Conservation (phyloP, 2,797 vertebrate genomes). For the Glyptemys insculpta region DNA sequence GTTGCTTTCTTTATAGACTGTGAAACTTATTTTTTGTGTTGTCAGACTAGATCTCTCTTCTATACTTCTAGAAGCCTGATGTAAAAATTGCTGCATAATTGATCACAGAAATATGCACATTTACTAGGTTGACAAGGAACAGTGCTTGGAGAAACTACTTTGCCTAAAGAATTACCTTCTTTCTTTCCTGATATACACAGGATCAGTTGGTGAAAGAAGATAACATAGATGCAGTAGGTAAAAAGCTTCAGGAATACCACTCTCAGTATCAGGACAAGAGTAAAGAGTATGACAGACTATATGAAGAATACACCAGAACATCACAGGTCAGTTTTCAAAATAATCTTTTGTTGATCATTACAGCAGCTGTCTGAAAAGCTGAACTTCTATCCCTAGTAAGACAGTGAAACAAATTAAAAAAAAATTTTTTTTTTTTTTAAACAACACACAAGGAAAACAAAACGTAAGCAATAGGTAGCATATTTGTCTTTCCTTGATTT, state of each 20-base stretch:
- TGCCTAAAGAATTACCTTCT: slow-evolving; percentile 26
- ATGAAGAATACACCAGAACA: slow-evolving; percentile 96
- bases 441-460: neutral
- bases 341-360: neutral
- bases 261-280: slow-evolving; percentile 96
- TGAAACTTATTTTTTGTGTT: neutral
- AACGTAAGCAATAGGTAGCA: neutral
- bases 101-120: slow-evolving; percentile 35
- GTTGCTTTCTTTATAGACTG: neutral
- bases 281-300: slow-evolving; percentile 94
- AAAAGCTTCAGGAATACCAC: slow-evolving; percentile 96
- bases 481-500: neutral
- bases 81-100: neutral
- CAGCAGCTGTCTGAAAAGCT: neutral
- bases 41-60: neutral
- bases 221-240: slow-evolving; percentile 94
- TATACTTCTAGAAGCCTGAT: slow-evolving; percentile 18
- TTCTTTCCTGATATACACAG: slow-evolving; percentile 78
- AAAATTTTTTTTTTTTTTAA: neutral
- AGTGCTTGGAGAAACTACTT: slow-evolving; percentile 10
- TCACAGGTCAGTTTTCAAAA: slow-evolving; percentile 88
- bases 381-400: slow-evolving; percentile 1
- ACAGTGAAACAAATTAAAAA: neutral
- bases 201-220: slow-evolving; percentile 98
- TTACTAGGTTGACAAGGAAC: neutral